phyloP scores from a whole-genome alignment of 2,113 vertebrate species.

The Tragelaphus buxtoni region DNA sequence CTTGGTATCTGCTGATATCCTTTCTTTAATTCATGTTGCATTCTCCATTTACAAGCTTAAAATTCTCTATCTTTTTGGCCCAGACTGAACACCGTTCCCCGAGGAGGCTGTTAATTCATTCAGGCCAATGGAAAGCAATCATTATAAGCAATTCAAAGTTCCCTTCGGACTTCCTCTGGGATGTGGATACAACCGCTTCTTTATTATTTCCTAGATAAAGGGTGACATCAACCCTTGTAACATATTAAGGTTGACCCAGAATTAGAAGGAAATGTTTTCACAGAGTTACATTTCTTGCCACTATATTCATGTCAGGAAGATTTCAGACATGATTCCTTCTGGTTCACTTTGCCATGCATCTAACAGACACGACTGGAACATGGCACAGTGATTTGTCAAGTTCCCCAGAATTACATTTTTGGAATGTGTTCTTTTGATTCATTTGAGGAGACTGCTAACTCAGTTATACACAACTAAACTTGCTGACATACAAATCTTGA shows the following conservation, averaged over 20 bases:
- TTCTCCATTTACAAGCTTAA: background rate
- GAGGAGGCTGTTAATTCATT: constrained; percentile 34
- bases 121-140: constrained; percentile 47
- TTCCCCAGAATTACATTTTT: background rate
- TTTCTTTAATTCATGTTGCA: background rate
- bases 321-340: background rate
- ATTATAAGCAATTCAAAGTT: constrained; percentile 47
- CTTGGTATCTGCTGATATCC: background rate
- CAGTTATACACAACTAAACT: background rate
- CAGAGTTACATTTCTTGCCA: background rate
- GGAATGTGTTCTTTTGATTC: constrained; percentile 6
- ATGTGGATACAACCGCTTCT: constrained; percentile 4
- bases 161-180: constrained; percentile 25
- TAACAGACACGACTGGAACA: background rate
- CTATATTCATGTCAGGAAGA: background rate
- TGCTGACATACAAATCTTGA: background rate
- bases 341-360: background rate
- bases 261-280: constrained; percentile 8
- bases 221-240: constrained; percentile 29
- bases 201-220: constrained; percentile 30
- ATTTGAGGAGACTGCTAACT: background rate
- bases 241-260: background rate
- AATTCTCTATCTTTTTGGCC: constrained; percentile 48
- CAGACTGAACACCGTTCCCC: background rate
- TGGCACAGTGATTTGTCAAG: background rate